Base-by-base conservation (phyloP, 2,113 vertebrate species). In the Rallus limicola region DNA sequence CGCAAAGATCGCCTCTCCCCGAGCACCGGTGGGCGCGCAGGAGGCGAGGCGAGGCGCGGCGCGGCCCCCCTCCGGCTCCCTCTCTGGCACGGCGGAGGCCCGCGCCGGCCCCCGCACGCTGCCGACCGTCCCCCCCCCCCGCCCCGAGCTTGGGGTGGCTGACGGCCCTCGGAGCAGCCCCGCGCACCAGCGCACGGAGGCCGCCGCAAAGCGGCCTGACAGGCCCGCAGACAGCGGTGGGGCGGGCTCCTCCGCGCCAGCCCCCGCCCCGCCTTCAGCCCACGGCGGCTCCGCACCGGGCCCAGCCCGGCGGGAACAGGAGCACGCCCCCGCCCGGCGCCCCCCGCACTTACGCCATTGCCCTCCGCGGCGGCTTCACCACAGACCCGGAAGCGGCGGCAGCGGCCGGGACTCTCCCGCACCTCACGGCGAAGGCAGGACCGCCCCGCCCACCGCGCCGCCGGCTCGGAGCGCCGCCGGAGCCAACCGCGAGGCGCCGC, bases 331-430 rank as follows among this genome's bases (percentile, higher is more conserved):
- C n/a, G 2, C 48, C 14, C 67, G 11, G 10, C 8, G 13, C n/a
- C 59, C 36, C 74, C 83, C 60, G 11, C 58, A 91, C 96, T 97
- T 94, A 94, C 96, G 92, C 96, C 96, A 97, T 96, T 53, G 79
- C 86, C 86, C 59, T 82, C n/a, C 65, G 80, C 86, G 14, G 71
- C 92, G 36, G 58, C 82, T 88, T 72, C 89, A 72, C 85, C 50
- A 36, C 40, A 5, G 36, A 90, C 67, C 85, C 91, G 90, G 96
- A 94, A 94, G 70, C 88, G 21, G 69, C 82, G 18, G 55, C 79
- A n/a, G 71, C 38, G 3, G 56, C 42, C 21, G 8, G 53, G 38
- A 63, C 82, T 11, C 34, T 68, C 55, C 68, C 93, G 67, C 68
- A 76, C 89, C 80, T 71, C 81, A 82, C 80, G 76, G 82, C 18